Conservation (phyloP, 2,113 vertebrate species). For the Climacteris rufus region DNA sequence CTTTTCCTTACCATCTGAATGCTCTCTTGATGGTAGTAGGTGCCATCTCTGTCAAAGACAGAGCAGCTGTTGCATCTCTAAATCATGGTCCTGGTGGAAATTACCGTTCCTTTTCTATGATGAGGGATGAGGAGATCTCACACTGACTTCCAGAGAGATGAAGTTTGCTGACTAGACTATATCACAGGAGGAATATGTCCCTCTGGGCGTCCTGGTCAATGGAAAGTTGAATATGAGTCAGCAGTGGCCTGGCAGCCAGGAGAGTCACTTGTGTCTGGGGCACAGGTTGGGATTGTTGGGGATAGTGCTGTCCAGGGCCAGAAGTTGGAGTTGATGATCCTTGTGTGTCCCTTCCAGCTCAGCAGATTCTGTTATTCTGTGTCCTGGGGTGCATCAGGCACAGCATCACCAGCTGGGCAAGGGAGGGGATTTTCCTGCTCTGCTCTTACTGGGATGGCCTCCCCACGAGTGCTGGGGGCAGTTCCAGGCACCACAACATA, state of each 20-base stretch:
- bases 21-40: background rate
- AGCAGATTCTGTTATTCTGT: no score
- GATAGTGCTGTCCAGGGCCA: no score
- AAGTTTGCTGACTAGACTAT: background rate
- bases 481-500: background rate
- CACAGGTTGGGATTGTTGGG: no score
- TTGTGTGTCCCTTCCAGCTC: no score
- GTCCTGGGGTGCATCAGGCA: background rate
- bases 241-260: background rate
- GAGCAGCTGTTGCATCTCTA: background rate
- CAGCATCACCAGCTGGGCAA: accelerated
- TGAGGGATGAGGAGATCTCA: background rate
- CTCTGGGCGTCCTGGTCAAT: background rate
- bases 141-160: background rate
- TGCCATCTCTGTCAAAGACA: background rate
- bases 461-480: accelerated
- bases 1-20: background rate
- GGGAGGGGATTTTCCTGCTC: background rate
- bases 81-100: background rate
- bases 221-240: background rate
- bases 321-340: no score
- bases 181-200: background rate
- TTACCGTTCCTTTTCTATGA: background rate
- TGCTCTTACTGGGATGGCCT: accelerated
- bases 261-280: background rate